Evolutionary conservation across 2,888 invertebrate species (phyloP), one percentile per base, ranked within the genome.

Genomic region (Furcula furcula): DNA sequence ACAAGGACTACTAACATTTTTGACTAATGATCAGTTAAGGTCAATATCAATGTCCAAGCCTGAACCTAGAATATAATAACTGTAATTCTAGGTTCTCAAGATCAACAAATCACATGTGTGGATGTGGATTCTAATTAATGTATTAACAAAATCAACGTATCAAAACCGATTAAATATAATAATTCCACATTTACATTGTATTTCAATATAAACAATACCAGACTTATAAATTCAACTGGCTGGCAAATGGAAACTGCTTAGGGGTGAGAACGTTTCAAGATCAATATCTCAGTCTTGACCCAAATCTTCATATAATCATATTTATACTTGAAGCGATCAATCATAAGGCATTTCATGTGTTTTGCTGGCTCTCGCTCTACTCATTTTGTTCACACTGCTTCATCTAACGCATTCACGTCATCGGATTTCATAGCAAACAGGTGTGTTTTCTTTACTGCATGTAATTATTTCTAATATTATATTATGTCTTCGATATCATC

Each of bases 261-360:
- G 60, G 75, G 71, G 78, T 75, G 72, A 70, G 70, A 76, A 76
- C 76, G 51, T 79, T 71, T 81, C 76, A 79, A 80, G 81, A 76
- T 54, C 70, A 57, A 47, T 47, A 44, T 29, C 55, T 42, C 46
- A 73, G 42, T 77, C 85, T 84, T 87, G 85, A 81, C 85, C 84
- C 76, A 72, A 64, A n/a, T n/a, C n/a, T 76, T 81, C 59, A 57
- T 53, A 39, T 40, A 69, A 59, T 74, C 74, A 77, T 80, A 82
- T 78, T 75, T 73, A 74, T 75, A 76, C 72, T 65, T 75, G 64
- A 66, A 59, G 66, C 63, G 42, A 83, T 85, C 79, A 76, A 81
- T 85, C 84, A 85, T 82, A 78, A 68, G 42, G 59, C 58, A 61
- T 55, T 51, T 55, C 62, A 29, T 59, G 46, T 38, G 49, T 43